phyloP scores from a whole-genome alignment of 2,888 invertebrate genomes.

The Ochlodes sylvanus region DNA sequence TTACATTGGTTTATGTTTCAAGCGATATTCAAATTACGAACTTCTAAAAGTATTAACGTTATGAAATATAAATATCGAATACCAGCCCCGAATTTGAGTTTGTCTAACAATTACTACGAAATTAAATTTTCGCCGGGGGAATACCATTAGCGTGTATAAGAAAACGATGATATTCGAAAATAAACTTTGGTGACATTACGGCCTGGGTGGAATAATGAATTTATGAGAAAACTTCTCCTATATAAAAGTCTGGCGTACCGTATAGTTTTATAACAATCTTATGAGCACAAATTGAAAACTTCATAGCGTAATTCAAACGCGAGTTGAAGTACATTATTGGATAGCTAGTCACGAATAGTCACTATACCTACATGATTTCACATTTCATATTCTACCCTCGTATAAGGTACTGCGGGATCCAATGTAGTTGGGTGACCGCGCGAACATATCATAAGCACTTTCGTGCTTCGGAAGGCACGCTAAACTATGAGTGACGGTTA shows the following conservation, averaged over 20 bases:
- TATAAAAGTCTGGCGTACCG: constrained; percentile 7
- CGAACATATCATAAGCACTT: no score
- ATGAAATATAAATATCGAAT: constrained; percentile 34
- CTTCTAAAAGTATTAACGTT: constrained; percentile 28
- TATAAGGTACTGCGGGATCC: no score
- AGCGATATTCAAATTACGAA: constrained; percentile 21
- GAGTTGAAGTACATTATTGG: background rate
- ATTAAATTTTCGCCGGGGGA: constrained; percentile 28
- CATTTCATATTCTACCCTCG: background rate
- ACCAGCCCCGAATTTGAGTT: constrained; percentile 25
- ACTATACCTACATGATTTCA: background rate
- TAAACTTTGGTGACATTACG: constrained; percentile 27
- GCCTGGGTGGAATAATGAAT: constrained; percentile 26
- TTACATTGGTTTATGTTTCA: constrained; percentile 15
- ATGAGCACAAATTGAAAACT: background rate
- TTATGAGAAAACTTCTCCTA: constrained; percentile 23
- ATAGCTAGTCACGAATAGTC: background rate
- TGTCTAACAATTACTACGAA: constrained; percentile 33
- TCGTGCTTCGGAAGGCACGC: no score
- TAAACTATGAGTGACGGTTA: no score
- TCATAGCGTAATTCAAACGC: background rate
- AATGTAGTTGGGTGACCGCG: no score
- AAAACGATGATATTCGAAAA: constrained; percentile 35
- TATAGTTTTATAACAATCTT: background rate
- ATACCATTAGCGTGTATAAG: constrained; percentile 31